Evolutionary conservation across 2,888 invertebrate genomes (phyloP).

Genomic region (Xanthorhoe designata): DNA sequence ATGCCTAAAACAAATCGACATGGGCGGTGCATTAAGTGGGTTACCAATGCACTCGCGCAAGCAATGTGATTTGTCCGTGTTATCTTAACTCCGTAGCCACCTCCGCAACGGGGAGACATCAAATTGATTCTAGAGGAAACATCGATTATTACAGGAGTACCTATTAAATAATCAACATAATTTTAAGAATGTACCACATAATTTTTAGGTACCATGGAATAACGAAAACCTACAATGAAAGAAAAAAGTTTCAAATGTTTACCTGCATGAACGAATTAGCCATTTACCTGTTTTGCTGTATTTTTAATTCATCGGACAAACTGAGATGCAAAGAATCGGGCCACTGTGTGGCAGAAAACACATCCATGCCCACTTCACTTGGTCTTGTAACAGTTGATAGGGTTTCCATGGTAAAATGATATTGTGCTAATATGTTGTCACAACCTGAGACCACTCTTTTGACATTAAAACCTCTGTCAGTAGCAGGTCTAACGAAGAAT

Average conservation of each 20-base stretch:
- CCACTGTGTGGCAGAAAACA: conserved; percentile 86
- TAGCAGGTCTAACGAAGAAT: conserved; percentile 57
- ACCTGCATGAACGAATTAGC: no score
- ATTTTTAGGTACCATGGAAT: no score
- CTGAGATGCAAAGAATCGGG: conserved; percentile 82
- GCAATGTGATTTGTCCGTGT: conserved; percentile 85
- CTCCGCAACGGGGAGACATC: conserved; percentile 69
- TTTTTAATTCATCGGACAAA: conserved; percentile 78
- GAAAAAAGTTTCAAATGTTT: neutral
- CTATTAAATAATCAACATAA: no score
- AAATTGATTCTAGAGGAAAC: conserved; percentile 58
- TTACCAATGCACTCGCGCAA: conserved; percentile 89
- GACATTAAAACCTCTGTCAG: conserved; percentile 66
- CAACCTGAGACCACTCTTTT: conserved; percentile 84
- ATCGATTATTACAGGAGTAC: neutral
- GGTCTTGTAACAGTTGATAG: conserved; percentile 86
- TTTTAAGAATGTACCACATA: no score
- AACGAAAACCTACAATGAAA: no score
- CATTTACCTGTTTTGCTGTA: conserved; percentile 84
- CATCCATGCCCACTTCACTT: conserved; percentile 88
- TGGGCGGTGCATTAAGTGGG: conserved; percentile 87
- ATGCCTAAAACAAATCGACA: conserved; percentile 90
- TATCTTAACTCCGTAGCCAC: conserved; percentile 90
- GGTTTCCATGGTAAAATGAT: conserved; percentile 90
- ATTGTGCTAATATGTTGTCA: conserved; percentile 85